Percentiles rank a stretch among this genome's conserved stretches.
Conservation (phyloP, 2,113 vertebrate genomes). For the Acanthochromis polyacanthus region DNA sequence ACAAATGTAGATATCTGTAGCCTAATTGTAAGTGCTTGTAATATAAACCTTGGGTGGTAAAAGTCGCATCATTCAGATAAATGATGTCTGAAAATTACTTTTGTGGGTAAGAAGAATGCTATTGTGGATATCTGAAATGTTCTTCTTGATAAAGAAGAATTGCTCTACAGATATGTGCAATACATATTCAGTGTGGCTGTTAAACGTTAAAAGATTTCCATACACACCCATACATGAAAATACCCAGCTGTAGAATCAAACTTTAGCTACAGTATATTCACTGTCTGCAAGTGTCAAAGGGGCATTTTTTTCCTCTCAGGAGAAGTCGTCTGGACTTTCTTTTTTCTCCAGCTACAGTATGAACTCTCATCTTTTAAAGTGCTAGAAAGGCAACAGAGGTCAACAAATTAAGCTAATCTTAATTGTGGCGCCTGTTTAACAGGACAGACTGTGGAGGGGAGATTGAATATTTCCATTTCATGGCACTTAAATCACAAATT, state of each 20-base stretch:
- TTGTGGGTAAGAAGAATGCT: no score
- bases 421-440: neutral
- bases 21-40: no score
- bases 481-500: conserved; percentile 34
- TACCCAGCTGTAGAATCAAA: no score
- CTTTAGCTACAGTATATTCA: neutral
- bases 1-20: no score
- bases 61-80: no score
- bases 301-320: neutral
- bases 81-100: no score
- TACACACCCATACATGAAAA: neutral
- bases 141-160: no score
- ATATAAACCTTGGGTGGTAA: no score
- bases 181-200: no score
- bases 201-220: no score
- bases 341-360: neutral
- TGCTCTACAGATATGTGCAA: no score
- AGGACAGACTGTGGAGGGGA: conserved; percentile 9
- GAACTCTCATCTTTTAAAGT: neutral
- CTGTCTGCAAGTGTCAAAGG: neutral
- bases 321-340: neutral
- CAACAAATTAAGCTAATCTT: neutral
- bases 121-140: no score
- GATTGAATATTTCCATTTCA: conserved; percentile 18
- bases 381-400: neutral